Evolutionary conservation across 2,888 invertebrate species (phyloP), one percentile per base, ranked within the genome.

Genomic region (Ochropleura plecta): DNA sequence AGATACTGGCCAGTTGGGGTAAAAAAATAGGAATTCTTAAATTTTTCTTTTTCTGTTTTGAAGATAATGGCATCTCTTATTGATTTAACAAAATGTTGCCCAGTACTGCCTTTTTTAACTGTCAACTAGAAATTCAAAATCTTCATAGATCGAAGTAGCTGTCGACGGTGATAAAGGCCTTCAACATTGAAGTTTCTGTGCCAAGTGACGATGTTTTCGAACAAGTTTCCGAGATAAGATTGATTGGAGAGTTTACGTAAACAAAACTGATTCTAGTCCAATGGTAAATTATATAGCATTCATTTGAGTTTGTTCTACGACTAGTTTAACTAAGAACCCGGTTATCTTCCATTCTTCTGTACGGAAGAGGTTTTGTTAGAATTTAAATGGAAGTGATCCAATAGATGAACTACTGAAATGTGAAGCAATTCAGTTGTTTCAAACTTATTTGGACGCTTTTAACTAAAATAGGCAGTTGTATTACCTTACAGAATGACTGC

Each of bases 241-340:
- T 83, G 84, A 85, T 86, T 67, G 75, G 16, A 44, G 44, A 51
- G 59, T 62, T 44, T 62, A 70, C 53, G 69, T 60, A 48, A 59
- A 82, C 49, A 70, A 73, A 79, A 76, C 78, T 65, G 65, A 79
- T 71, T 78, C 81, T 69, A 84, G 42, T 70, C 63, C 69, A 71
- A 57, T 46, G 71, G 67, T 85, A 78, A 73, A 86, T 86, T 85
- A 85, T 86, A 81, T 79, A 49, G 67, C 46, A 42, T 65, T 57
- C 67, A 66, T 68, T 76, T 51, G 62, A 72, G 76, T 75, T 76
- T 53, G 53, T 62, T 60, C 62, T 55, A 65, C 67, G 53, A 20
- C 78, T 76, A 65, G 44, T n/a, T 65, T 30, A 60, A 42, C 20
- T 0, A 65, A 57, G 65, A 72, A 40, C 69, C 49, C 14, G 4